A percentile compares a stretch with the other conserved stretches of the same genome.
phyloP scores from a whole-genome alignment of 2,797 vertebrate species.

The Emys orbicularis region DNA sequence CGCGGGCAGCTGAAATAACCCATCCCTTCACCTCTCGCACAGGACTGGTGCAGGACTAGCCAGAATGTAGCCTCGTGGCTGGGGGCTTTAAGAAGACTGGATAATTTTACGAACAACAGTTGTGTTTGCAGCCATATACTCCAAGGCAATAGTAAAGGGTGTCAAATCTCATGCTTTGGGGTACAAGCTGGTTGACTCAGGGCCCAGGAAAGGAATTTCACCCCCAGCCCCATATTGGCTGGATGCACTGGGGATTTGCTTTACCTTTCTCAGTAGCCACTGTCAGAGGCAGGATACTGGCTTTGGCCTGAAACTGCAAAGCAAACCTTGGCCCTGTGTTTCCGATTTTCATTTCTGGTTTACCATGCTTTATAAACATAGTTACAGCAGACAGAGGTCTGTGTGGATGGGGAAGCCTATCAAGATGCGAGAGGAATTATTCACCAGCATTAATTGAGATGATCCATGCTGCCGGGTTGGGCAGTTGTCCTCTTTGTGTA shows the following conservation, averaged over 20 bases:
- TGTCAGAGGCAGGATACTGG: background rate
- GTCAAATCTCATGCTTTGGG: background rate
- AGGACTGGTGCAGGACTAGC: fast-evolving
- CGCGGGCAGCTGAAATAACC: fast-evolving
- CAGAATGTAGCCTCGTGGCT: background rate
- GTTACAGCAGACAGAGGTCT: fast-evolving
- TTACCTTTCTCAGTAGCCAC: fast-evolving
- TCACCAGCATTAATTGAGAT: background rate
- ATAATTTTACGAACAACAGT: fast-evolving
- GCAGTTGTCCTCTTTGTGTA: background rate
- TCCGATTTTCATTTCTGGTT: background rate
- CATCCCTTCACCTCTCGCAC: fast-evolving
- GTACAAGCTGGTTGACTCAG: no score
- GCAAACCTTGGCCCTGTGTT: background rate
- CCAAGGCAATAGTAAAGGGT: fast-evolving
- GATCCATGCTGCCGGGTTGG: background rate
- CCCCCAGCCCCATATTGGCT: background rate
- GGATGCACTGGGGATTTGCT: fast-evolving
- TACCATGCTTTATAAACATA: fast-evolving
- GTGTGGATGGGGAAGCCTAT: fast-evolving
- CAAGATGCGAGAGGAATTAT: background rate
- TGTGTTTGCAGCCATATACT: fast-evolving
- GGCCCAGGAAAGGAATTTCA: background rate
- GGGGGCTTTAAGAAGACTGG: fast-evolving
- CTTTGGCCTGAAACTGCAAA: background rate